phyloP scores from a whole-genome alignment of 2,888 invertebrate genomes.

The Drosophila quasianomalipes region DNA sequence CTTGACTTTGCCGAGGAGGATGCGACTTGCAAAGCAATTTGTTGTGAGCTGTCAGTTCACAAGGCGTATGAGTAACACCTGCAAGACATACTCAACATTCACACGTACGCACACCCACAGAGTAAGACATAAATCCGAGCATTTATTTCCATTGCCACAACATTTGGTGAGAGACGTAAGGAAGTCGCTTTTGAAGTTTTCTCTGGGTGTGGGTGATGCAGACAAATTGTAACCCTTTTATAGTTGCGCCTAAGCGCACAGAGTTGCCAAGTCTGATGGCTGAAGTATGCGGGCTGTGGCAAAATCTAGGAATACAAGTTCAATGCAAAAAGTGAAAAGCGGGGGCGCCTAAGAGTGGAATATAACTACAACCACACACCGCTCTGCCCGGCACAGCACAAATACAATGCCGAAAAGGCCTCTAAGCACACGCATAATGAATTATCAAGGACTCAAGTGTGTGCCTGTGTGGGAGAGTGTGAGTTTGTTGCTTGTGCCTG shows the following conservation, averaged over 20 bases:
- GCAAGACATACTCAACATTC: slow-evolving; percentile 34
- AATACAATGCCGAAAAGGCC: slow-evolving; percentile 70
- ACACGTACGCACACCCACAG: slow-evolving; percentile 17
- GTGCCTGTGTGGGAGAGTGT: slow-evolving; percentile 5
- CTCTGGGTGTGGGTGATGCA: slow-evolving; percentile 10
- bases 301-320: slow-evolving; percentile 45
- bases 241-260: slow-evolving; percentile 50
- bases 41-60: slow-evolving; percentile 62
- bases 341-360: slow-evolving; percentile 75
- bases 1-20: slow-evolving; percentile 65
- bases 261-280: slow-evolving; percentile 51
- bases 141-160: slow-evolving; percentile 74
- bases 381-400: slow-evolving; percentile 27
- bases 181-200: slow-evolving; percentile 75
- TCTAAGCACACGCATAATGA: slow-evolving; percentile 82
- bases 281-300: slow-evolving; percentile 74
- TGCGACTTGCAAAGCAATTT: slow-evolving; percentile 69
- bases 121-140: slow-evolving; percentile 73
- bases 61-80: slow-evolving; percentile 72
- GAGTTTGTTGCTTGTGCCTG: slow-evolving; percentile 38
- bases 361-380: slow-evolving; percentile 38
- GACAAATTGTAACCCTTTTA: slow-evolving; percentile 67
- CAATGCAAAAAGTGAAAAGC: slow-evolving; percentile 49
- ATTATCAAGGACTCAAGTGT: slow-evolving; percentile 69
- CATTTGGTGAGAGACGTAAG: slow-evolving; percentile 37